Percentiles rank a stretch among this genome's conserved stretches.
Evolutionary conservation across 2,113 vertebrate species (phyloP).

Genomic region (Hylia prasina): DNA sequence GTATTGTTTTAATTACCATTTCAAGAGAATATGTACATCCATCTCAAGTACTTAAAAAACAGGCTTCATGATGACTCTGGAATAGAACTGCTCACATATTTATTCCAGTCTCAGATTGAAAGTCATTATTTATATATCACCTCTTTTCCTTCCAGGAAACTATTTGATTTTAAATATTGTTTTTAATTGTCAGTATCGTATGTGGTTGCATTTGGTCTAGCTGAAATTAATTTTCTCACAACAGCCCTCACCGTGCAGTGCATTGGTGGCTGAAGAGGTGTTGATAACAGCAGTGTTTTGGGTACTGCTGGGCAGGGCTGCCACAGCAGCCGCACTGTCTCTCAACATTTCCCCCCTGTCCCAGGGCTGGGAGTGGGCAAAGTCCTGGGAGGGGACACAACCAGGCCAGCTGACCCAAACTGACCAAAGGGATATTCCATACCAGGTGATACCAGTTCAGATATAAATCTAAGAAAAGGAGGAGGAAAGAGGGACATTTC

Average conservation of each 20-base stretch:
- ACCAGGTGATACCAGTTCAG: not conserved
- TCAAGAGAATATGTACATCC: not conserved
- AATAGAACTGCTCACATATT: not conserved
- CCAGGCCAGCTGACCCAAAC: not conserved
- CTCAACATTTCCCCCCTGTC: fast-evolving
- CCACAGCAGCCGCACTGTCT: not conserved
- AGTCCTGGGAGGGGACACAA: not conserved
- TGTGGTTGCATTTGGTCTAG: not conserved
- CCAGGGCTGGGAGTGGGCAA: not conserved
- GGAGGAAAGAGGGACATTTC: not conserved
- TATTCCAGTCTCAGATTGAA: not conserved
- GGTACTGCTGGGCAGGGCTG: not conserved
- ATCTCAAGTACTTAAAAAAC: not conserved
- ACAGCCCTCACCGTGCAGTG: not conserved
- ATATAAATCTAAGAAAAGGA: not conserved
- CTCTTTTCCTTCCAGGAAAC: not conserved
- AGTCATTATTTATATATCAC: not conserved
- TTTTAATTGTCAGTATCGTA: not conserved
- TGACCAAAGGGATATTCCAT: not conserved
- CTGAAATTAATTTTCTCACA: not conserved
- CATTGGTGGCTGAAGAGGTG: not conserved
- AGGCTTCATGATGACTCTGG: not conserved
- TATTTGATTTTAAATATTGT: not conserved
- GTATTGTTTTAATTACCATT: not conserved
- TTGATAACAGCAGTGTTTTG: not conserved